Conservation (phyloP, 2,888 invertebrate genomes). For the Melolontha melolontha region DNA sequence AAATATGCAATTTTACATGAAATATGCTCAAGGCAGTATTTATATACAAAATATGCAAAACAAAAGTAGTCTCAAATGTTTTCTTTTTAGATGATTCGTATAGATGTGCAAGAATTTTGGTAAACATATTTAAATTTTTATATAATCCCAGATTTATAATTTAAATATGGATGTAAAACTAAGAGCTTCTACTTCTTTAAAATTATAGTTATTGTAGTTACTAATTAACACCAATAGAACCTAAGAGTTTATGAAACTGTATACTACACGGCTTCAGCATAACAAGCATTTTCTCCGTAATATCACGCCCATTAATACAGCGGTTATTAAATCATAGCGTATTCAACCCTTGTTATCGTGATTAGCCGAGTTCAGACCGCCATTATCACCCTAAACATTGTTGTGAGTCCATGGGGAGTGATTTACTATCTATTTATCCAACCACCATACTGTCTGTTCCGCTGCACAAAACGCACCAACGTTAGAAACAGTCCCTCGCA, state of each 20-base stretch:
- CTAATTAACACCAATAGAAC: neutral
- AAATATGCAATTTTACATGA: no score
- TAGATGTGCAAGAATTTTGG: no score
- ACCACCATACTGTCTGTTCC: constrained; percentile 32
- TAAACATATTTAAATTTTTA: no score
- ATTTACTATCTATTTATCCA: constrained; percentile 47
- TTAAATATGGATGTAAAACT: no score
- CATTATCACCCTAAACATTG: constrained; percentile 49
- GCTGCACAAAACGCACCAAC: constrained; percentile 21
- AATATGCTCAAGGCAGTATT: no score
- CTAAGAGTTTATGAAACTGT: neutral
- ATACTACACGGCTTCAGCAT: neutral
- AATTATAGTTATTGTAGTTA: no score
- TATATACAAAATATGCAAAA: no score
- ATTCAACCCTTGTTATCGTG: constrained; percentile 48
- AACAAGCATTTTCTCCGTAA: constrained; percentile 30
- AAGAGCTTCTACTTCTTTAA: no score
- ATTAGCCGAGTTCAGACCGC: constrained; percentile 49
- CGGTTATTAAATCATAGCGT: constrained; percentile 49
- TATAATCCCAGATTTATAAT: no score
- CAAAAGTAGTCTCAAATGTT: no score
- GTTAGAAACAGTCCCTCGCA: constrained; percentile 7
- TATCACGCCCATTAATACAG: constrained; percentile 45
- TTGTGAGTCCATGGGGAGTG: constrained; percentile 41
- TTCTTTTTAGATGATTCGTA: no score